Percentiles rank a stretch among this genome's conserved stretches.
phyloP scores from a whole-genome alignment of 2,888 invertebrate species.

The Mimachlamys varia region DNA sequence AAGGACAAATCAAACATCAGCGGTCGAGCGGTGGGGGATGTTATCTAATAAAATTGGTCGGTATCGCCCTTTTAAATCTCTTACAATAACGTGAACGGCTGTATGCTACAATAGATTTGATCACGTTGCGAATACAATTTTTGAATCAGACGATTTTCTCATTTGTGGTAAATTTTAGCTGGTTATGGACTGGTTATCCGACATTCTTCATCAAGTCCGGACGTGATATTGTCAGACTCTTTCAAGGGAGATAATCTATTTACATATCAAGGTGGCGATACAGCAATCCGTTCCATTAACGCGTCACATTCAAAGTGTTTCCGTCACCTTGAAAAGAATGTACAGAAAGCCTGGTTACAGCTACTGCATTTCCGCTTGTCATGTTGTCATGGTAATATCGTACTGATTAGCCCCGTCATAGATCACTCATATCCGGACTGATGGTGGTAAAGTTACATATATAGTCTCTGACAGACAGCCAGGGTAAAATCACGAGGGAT shows the following conservation, averaged over 20 bases:
- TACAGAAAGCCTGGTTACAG: not conserved
- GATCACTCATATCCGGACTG: not conserved
- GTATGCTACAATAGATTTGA: no score
- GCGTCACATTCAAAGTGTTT: not conserved
- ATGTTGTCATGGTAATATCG: not conserved
- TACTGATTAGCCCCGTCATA: not conserved
- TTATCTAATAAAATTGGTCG: no score
- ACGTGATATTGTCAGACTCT: not conserved
- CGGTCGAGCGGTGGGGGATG: no score
- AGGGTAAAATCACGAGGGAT: not conserved
- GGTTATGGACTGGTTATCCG: not conserved
- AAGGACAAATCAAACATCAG: no score
- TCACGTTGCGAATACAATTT: not conserved
- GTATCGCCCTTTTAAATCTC: no score
- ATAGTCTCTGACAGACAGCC: not conserved
- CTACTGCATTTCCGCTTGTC: not conserved
- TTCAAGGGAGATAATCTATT: not conserved
- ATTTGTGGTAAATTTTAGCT: not conserved
- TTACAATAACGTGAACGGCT: no score
- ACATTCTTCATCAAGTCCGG: not conserved
- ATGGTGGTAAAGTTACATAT: no score
- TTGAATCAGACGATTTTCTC: not conserved
- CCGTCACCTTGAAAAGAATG: not conserved
- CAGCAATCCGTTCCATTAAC: not conserved
- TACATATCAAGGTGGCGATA: not conserved